Percentiles rank a stretch among this genome's conserved stretches.
Evolutionary conservation across 2,797 vertebrate genomes (phyloP).

Genomic region (Champsocephalus esox): DNA sequence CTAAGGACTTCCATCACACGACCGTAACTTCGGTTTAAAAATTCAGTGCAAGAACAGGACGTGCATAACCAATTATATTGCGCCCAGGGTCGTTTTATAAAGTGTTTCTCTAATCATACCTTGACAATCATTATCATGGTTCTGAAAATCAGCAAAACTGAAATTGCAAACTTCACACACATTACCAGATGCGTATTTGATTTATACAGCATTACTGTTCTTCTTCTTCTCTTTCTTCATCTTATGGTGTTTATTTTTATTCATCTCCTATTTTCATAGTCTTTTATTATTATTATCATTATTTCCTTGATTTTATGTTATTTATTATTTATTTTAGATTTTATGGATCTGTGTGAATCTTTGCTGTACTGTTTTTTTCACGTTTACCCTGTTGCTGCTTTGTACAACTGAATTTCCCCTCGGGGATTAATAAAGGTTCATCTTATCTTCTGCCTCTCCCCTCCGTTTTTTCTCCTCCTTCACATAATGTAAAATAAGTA

Average conservation of each 20-base stretch:
- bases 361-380: too few species aligned
- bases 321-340: too few species aligned
- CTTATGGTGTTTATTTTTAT: not conserved
- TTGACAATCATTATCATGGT: not conserved
- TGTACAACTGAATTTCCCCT: too few species aligned
- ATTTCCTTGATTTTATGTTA: too few species aligned
- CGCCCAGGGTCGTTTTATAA: not conserved
- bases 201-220: too few species aligned
- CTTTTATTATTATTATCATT: too few species aligned
- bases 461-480: not conserved
- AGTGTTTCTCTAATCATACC: not conserved
- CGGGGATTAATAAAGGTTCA: too few species aligned
- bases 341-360: too few species aligned
- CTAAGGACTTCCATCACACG: not conserved
- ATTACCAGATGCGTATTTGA: not conserved
- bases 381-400: too few species aligned
- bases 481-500: not conserved
- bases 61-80: not conserved
- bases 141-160: not conserved
- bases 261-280: too few species aligned
- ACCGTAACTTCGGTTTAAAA: not conserved
- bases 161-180: not conserved
- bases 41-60: not conserved
- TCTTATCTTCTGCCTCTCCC: not conserved
- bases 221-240: not conserved